Conservation (phyloP, 37 sponge, comb jelly and placozoan species). For the Beroe forskalii region DNA sequence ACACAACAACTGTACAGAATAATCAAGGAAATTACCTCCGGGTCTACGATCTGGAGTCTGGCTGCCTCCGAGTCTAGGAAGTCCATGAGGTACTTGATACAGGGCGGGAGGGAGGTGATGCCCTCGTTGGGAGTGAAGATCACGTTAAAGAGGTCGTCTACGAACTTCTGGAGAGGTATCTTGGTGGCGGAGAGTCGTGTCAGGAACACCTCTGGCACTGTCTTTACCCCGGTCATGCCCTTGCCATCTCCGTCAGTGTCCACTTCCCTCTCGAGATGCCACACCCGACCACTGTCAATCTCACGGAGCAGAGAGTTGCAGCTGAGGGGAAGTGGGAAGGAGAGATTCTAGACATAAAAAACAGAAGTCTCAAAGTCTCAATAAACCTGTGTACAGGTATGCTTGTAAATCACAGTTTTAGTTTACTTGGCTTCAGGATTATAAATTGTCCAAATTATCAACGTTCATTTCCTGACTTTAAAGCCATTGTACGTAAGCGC, state of each 20-base stretch:
- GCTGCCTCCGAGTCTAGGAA: conserved; percentile 49
- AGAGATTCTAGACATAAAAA: too few species aligned
- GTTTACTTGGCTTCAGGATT: too few species aligned
- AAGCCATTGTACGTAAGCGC: too few species aligned
- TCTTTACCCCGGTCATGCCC: conserved; percentile 41
- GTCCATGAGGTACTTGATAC: conserved; percentile 51
- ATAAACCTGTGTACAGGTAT: too few species aligned
- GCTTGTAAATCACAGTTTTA: too few species aligned
- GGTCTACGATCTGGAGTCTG: conserved; percentile 44
- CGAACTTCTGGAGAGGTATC: conserved; percentile 59
- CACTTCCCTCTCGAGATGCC: conserved; percentile 59
- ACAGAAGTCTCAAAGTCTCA: too few species aligned
- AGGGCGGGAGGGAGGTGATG: conserved; percentile 48
- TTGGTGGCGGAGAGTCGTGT: conserved; percentile 55
- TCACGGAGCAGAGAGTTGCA: conserved; percentile 63
- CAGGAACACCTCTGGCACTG: conserved; percentile 51
- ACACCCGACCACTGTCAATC: conserved; percentile 48
- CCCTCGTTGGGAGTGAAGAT: conserved; percentile 61
- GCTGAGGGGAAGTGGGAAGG: background rate
- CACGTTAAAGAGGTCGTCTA: conserved; percentile 46
- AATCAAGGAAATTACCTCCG: too few species aligned
- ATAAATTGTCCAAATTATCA: too few species aligned
- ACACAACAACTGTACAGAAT: too few species aligned
- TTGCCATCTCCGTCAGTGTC: conserved; percentile 42
- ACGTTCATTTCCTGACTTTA: too few species aligned